Conservation (phyloP, 2,888 invertebrate genomes). For the Eilema depressum region DNA sequence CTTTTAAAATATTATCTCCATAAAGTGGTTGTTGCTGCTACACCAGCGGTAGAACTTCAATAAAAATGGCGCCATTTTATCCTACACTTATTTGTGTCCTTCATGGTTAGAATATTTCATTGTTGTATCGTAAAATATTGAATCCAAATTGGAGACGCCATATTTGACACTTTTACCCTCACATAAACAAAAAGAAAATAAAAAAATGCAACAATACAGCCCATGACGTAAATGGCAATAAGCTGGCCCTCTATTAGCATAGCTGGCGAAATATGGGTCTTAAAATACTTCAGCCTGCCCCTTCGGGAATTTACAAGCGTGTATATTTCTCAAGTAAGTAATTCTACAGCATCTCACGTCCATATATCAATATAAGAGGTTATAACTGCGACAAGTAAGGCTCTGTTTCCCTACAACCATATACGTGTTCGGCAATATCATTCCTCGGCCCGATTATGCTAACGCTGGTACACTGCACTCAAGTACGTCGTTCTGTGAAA, state of each 20-base stretch:
- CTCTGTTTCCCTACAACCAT: constrained; percentile 5
- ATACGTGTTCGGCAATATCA: not conserved
- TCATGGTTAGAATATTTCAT: no score
- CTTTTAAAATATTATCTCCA: not conserved
- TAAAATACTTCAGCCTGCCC: no score
- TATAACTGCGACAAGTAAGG: not conserved
- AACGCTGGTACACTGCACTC: constrained; percentile 11
- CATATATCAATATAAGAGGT: not conserved
- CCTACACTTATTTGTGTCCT: not conserved
- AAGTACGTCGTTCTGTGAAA: constrained; percentile 7
- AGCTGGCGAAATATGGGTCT: no score
- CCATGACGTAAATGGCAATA: no score
- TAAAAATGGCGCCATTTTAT: not conserved
- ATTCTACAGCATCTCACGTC: not conserved
- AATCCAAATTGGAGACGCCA: no score
- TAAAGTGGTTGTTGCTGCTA: not conserved
- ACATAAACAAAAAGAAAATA: no score
- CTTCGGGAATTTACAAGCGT: no score
- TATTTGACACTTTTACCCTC: no score
- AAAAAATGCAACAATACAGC: no score
- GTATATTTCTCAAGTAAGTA: not conserved
- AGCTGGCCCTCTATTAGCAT: no score
- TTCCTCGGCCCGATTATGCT: constrained; percentile 13
- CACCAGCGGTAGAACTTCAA: not conserved
- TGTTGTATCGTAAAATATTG: no score